Conservation (phyloP, 2,888 invertebrate species). For the Dyspetes luteomarginatus region DNA sequence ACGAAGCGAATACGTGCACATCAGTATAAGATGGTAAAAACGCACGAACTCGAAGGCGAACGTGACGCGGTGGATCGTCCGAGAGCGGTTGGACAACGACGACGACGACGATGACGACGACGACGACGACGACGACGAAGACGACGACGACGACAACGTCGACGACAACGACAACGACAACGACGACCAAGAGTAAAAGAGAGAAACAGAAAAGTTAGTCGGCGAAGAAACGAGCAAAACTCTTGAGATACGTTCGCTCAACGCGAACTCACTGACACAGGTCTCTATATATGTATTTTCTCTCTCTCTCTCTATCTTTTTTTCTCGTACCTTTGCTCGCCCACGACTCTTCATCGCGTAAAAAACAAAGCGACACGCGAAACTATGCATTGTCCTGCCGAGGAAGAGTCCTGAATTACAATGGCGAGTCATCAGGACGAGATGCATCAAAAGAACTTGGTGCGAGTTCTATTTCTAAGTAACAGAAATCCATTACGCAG, state of each 20-base stretch:
- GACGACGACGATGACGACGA: slow-evolving; percentile 18
- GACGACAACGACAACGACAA: slow-evolving; percentile 26
- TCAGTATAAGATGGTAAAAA: slow-evolving; percentile 70
- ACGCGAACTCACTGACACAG: slow-evolving; percentile 67
- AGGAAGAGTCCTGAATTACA: slow-evolving; percentile 78
- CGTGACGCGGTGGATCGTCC: slow-evolving; percentile 75
- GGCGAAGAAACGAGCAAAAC: slow-evolving; percentile 57
- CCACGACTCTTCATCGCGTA: slow-evolving; percentile 74
- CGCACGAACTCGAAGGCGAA: slow-evolving; percentile 73
- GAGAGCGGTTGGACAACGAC: slow-evolving; percentile 60
- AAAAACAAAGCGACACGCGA: slow-evolving; percentile 76
- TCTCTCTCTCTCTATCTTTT: slow-evolving; percentile 43
- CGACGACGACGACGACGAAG: slow-evolving; percentile 28
- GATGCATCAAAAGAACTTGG: slow-evolving; percentile 23
- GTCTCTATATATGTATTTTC: slow-evolving; percentile 37
- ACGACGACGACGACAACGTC: slow-evolving; percentile 31
- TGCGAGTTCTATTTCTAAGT: slow-evolving; percentile 2
- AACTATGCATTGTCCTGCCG: slow-evolving; percentile 78
- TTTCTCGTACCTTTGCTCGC: slow-evolving; percentile 67
- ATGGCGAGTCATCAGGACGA: slow-evolving; percentile 67
- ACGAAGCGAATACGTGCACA: slow-evolving; percentile 73
- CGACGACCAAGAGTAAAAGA: slow-evolving; percentile 43
- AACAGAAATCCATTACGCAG: background rate
- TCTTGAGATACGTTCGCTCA: slow-evolving; percentile 64
- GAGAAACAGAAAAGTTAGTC: slow-evolving; percentile 41